A percentile compares a stretch with the other conserved stretches of the same genome.
Conservation (phyloP, 2,797 vertebrate genomes). For the Poecilia velifera region DNA sequence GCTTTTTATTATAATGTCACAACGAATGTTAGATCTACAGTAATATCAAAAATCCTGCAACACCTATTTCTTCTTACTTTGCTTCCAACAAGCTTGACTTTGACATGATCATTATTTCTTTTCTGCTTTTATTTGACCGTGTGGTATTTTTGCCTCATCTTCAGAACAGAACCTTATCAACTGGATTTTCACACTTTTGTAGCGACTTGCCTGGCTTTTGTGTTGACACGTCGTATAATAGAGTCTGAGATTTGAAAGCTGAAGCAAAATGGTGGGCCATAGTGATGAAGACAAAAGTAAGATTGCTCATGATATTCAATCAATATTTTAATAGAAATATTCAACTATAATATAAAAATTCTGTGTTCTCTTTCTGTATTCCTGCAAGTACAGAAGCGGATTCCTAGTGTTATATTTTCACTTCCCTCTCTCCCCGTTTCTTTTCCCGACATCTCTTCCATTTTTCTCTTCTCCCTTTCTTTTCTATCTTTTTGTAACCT, state of each 20-base stretch:
- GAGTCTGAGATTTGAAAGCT: neutral
- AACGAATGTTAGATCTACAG: neutral
- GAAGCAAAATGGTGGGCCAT: neutral
- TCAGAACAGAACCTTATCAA: neutral
- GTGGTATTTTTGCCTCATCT: neutral
- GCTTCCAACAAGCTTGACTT: neutral
- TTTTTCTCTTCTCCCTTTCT: neutral
- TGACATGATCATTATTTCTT: neutral
- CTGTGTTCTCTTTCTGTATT: neutral
- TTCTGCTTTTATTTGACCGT: neutral
- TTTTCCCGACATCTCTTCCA: neutral
- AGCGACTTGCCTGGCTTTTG: neutral
- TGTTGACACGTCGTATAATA: neutral
- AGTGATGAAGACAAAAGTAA: neutral
- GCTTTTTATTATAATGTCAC: neutral
- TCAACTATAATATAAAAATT: neutral
- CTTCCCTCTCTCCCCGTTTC: neutral
- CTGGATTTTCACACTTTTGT: neutral
- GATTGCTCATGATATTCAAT: neutral
- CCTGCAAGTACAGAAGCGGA: neutral
- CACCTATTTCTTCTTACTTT: neutral
- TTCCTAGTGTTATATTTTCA: neutral
- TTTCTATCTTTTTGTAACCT: neutral
- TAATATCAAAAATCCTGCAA: neutral
- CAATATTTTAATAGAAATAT: neutral